phyloP scores from a whole-genome alignment of 2,797 vertebrate species.

The Liparis tanakae region DNA sequence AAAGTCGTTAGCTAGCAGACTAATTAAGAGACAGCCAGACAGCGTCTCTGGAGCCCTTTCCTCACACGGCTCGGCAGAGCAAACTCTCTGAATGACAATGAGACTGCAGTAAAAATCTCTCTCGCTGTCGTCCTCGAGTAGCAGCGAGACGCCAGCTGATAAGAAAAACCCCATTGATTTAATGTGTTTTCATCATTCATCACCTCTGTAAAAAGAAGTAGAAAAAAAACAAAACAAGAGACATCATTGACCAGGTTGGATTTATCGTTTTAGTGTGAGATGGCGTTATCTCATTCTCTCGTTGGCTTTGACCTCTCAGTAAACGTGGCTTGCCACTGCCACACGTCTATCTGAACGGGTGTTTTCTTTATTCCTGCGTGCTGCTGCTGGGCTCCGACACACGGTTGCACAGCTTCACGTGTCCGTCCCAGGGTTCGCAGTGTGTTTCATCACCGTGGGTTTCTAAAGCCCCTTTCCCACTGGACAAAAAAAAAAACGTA shows the following conservation, averaged over 20 bases:
- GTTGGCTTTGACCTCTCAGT: neutral
- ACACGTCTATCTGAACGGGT: neutral
- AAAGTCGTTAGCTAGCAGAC: conserved; percentile 70
- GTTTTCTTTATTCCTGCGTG: conserved; percentile 2
- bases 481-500: neutral
- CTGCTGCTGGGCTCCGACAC: conserved; percentile 21
- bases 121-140: neutral
- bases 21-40: conserved; percentile 76
- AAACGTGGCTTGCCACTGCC: neutral
- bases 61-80: conserved; percentile 15
- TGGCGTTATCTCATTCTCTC: neutral
- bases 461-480: neutral
- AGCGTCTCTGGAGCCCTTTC: conserved; percentile 55
- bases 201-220: neutral
- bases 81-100: conserved; percentile 43
- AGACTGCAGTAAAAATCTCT: conserved; percentile 30
- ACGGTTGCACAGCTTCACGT: conserved; percentile 15
- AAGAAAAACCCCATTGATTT: neutral
- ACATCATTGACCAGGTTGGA: conserved; percentile 1
- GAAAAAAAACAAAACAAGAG: neutral
- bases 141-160: neutral
- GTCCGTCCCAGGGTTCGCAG: conserved; percentile 15
- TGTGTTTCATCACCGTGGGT: conserved; percentile 1
- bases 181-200: conserved; percentile 17
- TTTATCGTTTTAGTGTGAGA: neutral